These are phyloP conservation scores for Drosophila paranaensis DNA, from an alignment of 2,888 invertebrate species.

Conservation along the genomic window DNA sequence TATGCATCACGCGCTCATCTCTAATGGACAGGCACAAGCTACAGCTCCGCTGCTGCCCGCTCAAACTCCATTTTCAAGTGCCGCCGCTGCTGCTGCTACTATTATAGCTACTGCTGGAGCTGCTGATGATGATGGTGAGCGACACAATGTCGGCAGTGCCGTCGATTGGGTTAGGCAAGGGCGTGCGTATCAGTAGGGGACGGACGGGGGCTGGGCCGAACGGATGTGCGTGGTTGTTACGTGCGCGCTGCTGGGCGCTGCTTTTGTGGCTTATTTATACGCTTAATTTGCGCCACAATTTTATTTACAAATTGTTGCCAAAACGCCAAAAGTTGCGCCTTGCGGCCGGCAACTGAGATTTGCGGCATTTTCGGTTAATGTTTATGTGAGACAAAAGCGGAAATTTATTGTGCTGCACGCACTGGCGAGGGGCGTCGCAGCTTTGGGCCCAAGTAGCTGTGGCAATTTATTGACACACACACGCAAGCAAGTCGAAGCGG, in stretches of 20 bases:
- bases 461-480: slow-evolving; percentile 62
- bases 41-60: not conserved
- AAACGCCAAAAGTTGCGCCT: slow-evolving; percentile 65
- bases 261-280: slow-evolving; percentile 81
- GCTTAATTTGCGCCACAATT: slow-evolving; percentile 83
- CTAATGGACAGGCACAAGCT: not conserved
- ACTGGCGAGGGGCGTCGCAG: slow-evolving; percentile 9
- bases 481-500: slow-evolving; percentile 31
- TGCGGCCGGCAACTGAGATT: slow-evolving; percentile 65
- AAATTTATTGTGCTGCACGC: slow-evolving; percentile 69
- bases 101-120: not conserved
- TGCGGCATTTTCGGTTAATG: slow-evolving; percentile 76
- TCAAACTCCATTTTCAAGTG: not conserved
- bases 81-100: no score
- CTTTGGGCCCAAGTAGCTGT: slow-evolving; percentile 29
- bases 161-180: slow-evolving; percentile 44
- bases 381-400: slow-evolving; percentile 71
- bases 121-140: slow-evolving; percentile 29
- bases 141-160: slow-evolving; percentile 33
- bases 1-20: not conserved
- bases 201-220: slow-evolving; percentile 7
- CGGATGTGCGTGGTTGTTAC: slow-evolving; percentile 53
- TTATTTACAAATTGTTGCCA: slow-evolving; percentile 82
- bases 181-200: not conserved
- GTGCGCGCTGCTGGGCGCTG: slow-evolving; percentile 38